Evolutionary conservation across 2,888 invertebrate genomes (phyloP).

Genomic region (Salpingus planirostris): DNA sequence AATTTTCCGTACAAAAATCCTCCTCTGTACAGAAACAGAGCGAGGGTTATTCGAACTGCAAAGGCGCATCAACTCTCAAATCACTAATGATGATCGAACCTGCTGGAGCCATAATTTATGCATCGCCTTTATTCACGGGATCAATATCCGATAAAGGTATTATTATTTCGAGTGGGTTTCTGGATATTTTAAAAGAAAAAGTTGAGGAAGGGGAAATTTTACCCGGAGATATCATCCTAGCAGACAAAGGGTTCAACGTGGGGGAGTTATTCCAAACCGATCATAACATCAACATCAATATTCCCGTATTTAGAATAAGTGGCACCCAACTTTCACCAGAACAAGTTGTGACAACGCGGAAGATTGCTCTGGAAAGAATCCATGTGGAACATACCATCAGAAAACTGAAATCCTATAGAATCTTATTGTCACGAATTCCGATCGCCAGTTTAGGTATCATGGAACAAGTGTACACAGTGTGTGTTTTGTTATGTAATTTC

Average conservation of each 20-base stretch:
- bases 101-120: background rate
- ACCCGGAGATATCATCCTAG: conserved; percentile 14
- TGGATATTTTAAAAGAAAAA: conserved; percentile 7
- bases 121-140: background rate
- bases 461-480: no score
- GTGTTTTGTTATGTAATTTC: no score
- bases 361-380: conserved; percentile 15
- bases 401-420: conserved; percentile 13
- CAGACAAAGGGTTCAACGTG: conserved; percentile 18
- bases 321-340: conserved; percentile 11
- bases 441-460: no score
- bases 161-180: conserved; percentile 10
- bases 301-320: conserved; percentile 12
- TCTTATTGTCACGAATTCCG: no score
- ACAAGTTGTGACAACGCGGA: conserved; percentile 10
- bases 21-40: no score
- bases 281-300: conserved; percentile 15
- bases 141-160: conserved; percentile 16
- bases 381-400: conserved; percentile 17
- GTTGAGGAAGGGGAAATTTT: conserved; percentile 7
- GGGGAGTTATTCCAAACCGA: no score
- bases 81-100: conserved; percentile 13
- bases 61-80: no score
- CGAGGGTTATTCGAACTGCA: no score
- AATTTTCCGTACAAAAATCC: conserved; percentile 13